Base-by-base conservation (phyloP, 2,797 vertebrate genomes). In the Myoxocephalus aenaeus region DNA sequence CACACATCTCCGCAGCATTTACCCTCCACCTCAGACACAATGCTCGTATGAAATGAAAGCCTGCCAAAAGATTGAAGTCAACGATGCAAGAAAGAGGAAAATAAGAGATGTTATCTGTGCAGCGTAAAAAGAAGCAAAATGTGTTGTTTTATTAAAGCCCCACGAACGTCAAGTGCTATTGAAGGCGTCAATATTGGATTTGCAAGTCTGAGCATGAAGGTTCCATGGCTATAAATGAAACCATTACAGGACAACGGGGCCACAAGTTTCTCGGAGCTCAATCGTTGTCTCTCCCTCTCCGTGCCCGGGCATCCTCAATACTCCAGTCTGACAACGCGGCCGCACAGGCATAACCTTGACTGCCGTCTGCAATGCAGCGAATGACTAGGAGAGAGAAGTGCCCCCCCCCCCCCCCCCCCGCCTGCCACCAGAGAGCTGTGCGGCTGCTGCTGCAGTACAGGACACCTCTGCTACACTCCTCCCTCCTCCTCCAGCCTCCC, bases 281-380 rank as follows among this genome's bases (percentile, higher is more conserved):
- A 58, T 44, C 18, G 7, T 18, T 20, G 32, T 44, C 29, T 62
- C 61, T 62, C 17, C 11, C 54, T 59, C 44, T 27, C 27, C 10
- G 57, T n/a, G 22, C 62, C 3, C 13, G 7, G 48, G 59, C 56
- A 66, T 75, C 75, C 84, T 80, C 73, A 15, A 20, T 68, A 42
- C 77, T 69, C 69, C 27, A 65, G 62, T 25, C 65, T 34, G 53
- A 81, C 73, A 61, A 29, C 14, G 70, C 50, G 42, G 78, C 73
- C 57, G n/a, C 46, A 32, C 72, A 42, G 69, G 48, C 64, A 46
- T 92, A 91, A 93, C 93, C 92, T 93, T 93, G 92, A 92, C 77
- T 74, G 79, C 85, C 61, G 88, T 87, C 92, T 93, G 93, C 92
- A 93, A 80, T 94, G 93, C 92, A 92, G 92, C 46, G 87, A 66